Evolutionary conservation across 2,888 invertebrate species (phyloP).

Genomic region (Synergus umbraculus): DNA sequence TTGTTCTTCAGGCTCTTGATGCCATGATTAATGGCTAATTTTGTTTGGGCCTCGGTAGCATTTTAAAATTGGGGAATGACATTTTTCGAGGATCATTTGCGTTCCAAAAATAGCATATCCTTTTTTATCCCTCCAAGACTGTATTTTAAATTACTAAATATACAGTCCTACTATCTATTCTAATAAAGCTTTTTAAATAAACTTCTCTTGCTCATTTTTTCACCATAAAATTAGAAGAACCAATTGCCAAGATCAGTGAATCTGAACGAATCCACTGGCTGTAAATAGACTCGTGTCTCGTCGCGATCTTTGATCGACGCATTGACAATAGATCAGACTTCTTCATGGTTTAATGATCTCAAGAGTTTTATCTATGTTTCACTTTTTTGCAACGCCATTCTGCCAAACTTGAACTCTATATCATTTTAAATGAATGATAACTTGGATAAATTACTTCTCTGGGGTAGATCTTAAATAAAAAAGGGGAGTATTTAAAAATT

Average conservation of each 20-base stretch:
- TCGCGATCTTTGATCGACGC: not conserved
- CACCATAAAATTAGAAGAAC: not conserved
- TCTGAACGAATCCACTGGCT: constrained; percentile 17
- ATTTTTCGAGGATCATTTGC: not conserved
- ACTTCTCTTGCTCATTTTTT: too few relatives aligned
- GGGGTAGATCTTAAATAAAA: too few relatives aligned
- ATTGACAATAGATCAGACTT: constrained; percentile 20
- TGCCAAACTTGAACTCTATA: not conserved
- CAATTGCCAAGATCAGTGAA: constrained; percentile 22
- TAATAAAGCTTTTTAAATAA: too few relatives aligned
- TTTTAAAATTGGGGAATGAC: not conserved
- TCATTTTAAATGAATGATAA: not conserved
- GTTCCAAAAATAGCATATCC: not conserved
- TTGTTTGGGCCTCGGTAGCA: not conserved
- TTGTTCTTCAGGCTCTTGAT: constrained; percentile 37
- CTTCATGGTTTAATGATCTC: constrained; percentile 18
- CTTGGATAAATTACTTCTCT: too few relatives aligned
- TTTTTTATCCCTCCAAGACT: too few relatives aligned
- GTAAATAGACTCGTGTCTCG: not conserved
- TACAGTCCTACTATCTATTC: too few relatives aligned
- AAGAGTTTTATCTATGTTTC: constrained; percentile 4
- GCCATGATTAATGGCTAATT: not conserved
- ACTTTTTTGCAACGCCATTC: not conserved
- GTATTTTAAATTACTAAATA: too few relatives aligned
- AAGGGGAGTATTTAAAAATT: too few relatives aligned